Percentiles rank a stretch among this genome's conserved stretches.
phyloP scores from a whole-genome alignment of 2,797 vertebrate species.

The Onychomys leucogaster region DNA sequence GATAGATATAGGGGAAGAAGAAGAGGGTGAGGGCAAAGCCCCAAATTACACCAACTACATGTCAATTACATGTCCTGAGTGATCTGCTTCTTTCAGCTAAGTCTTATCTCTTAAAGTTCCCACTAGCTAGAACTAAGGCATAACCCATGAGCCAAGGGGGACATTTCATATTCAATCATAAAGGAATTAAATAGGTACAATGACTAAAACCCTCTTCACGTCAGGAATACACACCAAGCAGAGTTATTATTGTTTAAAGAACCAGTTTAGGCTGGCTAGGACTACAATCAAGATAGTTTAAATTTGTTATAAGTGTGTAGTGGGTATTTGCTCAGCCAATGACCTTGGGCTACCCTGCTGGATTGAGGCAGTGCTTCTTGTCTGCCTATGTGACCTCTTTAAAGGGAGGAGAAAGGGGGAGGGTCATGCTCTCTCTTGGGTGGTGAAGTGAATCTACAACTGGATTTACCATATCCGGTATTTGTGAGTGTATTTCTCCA shows the following conservation, averaged over 20 bases:
- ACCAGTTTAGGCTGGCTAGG: not conserved
- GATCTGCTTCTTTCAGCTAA: not conserved
- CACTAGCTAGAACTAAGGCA: not conserved
- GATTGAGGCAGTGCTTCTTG: too few species aligned
- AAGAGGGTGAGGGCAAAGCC: not conserved
- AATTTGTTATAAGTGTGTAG: not conserved
- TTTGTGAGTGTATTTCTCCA: too few species aligned
- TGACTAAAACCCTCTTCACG: not conserved
- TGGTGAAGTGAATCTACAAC: too few species aligned
- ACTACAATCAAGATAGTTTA: not conserved
- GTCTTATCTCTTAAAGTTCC: not conserved
- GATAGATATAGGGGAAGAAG: not conserved
- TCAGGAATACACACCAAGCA: not conserved
- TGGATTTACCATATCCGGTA: too few species aligned
- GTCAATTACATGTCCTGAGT: not conserved
- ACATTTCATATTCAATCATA: not conserved
- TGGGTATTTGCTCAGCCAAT: too few species aligned
- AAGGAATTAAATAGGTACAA: not conserved
- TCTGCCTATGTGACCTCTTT: too few species aligned
- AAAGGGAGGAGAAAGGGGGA: too few species aligned
- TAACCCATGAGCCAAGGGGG: not conserved
- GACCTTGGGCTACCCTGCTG: too few species aligned
- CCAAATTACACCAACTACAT: not conserved
- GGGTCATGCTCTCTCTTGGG: too few species aligned
- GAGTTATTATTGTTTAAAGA: not conserved